Evolutionary conservation across 2,888 invertebrate genomes (phyloP).

Genomic region (Nephrocerus scutellatus): DNA sequence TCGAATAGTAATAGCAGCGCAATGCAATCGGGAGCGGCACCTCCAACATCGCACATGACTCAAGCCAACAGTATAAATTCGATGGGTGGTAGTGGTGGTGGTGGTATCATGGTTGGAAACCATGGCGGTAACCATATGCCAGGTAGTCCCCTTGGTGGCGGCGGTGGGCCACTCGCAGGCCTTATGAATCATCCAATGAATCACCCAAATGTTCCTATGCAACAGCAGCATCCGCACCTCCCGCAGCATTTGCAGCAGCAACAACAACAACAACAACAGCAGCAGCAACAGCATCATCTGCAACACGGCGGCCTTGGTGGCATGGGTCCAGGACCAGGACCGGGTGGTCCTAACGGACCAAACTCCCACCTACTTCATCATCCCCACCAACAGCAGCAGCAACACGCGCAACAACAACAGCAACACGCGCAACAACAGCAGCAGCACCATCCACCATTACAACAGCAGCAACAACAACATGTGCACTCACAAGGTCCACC

Average conservation of each 20-base stretch:
- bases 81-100: constrained; percentile 29
- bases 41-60: constrained; percentile 19
- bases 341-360: constrained; percentile 11
- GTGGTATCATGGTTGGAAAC: constrained; percentile 24
- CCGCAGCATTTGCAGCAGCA: constrained; percentile 35
- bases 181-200: constrained; percentile 42
- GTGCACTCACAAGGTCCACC: too few species aligned
- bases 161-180: constrained; percentile 32
- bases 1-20: too few species aligned
- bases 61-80: constrained; percentile 35
- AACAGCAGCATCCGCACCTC: constrained; percentile 36
- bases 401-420: too few species aligned
- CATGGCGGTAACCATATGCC: constrained; percentile 17
- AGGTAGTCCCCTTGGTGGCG: constrained; percentile 27
- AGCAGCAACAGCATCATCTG: constrained; percentile 33
- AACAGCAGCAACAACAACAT: too few species aligned
- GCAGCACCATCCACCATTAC: too few species aligned
- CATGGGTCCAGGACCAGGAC: constrained; percentile 33
- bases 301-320: constrained; percentile 32
- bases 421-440: too few species aligned
- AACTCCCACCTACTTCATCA: constrained; percentile 27
- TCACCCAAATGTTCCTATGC: constrained; percentile 48
- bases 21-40: constrained; percentile 25
- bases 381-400: too few species aligned
- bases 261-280: constrained; percentile 36